phyloP scores from a whole-genome alignment of 2,888 invertebrate species.

The Oxycera nigricornis region DNA sequence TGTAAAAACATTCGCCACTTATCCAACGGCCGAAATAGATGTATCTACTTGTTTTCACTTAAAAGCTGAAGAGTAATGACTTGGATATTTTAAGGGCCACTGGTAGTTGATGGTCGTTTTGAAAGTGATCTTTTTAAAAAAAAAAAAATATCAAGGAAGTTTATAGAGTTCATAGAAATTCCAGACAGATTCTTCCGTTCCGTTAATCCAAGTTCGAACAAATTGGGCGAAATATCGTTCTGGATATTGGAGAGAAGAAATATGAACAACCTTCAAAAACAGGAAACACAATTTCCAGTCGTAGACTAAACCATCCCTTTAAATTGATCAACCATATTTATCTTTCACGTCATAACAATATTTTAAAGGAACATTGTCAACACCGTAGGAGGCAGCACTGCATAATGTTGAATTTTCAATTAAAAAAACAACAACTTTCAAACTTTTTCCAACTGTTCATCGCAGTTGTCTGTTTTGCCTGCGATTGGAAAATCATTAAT shows the following conservation, averaged over 20 bases:
- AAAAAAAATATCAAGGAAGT: too few species aligned
- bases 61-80: too few species aligned
- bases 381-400: neutral
- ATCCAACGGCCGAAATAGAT: neutral
- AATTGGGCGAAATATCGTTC: too few species aligned
- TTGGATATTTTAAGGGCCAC: too few species aligned
- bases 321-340: neutral
- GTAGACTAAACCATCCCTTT: neutral
- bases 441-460: neutral
- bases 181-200: too few species aligned
- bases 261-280: too few species aligned
- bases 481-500: constrained; percentile 22
- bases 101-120: too few species aligned
- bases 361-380: neutral
- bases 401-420: neutral
- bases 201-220: too few species aligned
- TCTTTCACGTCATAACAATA: neutral
- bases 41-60: neutral
- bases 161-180: too few species aligned
- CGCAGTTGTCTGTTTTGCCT: neutral
- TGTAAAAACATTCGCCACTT: neutral
- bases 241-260: too few species aligned
- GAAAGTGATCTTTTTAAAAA: too few species aligned
- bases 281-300: neutral
- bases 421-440: neutral